These are phyloP conservation scores for Drosophila ercepeae DNA, from an alignment of 1,140 invertebrate genomes.

Conservation along the genomic window DNA sequence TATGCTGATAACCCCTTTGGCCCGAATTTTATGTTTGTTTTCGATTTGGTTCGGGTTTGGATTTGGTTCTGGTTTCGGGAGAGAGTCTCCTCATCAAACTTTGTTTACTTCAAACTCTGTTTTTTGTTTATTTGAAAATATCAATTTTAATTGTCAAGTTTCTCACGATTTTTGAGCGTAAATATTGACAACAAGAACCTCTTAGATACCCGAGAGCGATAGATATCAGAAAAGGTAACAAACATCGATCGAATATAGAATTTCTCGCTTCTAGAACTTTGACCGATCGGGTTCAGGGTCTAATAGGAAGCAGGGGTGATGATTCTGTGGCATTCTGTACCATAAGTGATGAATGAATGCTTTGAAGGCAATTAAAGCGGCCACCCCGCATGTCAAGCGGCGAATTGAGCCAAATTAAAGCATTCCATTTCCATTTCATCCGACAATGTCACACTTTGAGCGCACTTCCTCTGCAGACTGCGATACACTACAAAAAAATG, in stretches of 20 bases:
- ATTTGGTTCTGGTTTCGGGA: slow-evolving; percentile 11
- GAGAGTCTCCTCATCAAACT: not conserved
- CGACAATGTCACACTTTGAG: slow-evolving; percentile 75
- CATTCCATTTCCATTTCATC: slow-evolving; percentile 80
- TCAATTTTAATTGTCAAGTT: slow-evolving; percentile 74
- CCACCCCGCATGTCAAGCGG: slow-evolving; percentile 76
- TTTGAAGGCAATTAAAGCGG: slow-evolving; percentile 70
- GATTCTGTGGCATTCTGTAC: too few relatives aligned
- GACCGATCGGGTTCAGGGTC: slow-evolving; percentile 26
- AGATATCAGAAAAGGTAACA: not conserved
- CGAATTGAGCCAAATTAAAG: slow-evolving; percentile 81
- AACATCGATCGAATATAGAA: too few relatives aligned
- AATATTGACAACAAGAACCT: slow-evolving; percentile 27
- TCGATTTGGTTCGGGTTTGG: slow-evolving; percentile 21
- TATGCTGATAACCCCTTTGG: slow-evolving; percentile 62
- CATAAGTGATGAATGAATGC: slow-evolving; percentile 51
- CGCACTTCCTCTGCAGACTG: slow-evolving; percentile 65
- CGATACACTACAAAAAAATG: slow-evolving; percentile 4
- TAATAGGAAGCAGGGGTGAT: slow-evolving; percentile 3
- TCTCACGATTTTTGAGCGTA: slow-evolving; percentile 68
- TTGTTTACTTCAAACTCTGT: too few relatives aligned
- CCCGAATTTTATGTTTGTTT: slow-evolving; percentile 55
- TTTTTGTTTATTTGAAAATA: slow-evolving; percentile 68
- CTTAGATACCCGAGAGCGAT: not conserved
- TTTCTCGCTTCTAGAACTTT: slow-evolving; percentile 32